Evolutionary conservation across 2,888 invertebrate genomes (phyloP).

Genomic region (Alloplasta piceator): DNA sequence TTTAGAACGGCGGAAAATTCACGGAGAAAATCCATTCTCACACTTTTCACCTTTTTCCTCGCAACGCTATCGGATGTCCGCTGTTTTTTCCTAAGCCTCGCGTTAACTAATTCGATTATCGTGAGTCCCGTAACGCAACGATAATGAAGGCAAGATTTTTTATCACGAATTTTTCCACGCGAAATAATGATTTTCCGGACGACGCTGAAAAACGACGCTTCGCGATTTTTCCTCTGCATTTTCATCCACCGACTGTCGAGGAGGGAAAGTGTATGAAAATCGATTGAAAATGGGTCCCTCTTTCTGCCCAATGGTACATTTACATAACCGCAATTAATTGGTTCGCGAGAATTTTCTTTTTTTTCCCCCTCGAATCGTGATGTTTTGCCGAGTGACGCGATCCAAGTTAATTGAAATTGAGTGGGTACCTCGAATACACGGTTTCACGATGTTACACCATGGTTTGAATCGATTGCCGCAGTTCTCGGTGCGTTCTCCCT

Average conservation of each 20-base stretch:
- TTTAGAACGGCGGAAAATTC: slow-evolving; percentile 5
- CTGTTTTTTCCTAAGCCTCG: neutral
- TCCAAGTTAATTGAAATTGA: slow-evolving; percentile 1
- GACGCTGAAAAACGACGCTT: no score
- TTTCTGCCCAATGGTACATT: neutral
- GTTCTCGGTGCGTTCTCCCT: slow-evolving; percentile 15
- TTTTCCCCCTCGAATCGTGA: neutral
- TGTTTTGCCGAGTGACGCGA: neutral
- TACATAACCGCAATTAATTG: neutral
- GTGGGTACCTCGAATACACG: slow-evolving; percentile 2
- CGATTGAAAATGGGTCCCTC: no score
- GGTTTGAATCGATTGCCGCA: neutral
- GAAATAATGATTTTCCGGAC: no score
- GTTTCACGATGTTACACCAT: neutral
- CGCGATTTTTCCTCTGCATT: no score
- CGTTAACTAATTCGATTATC: slow-evolving; percentile 47
- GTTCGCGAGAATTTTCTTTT: neutral
- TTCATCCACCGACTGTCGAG: no score
- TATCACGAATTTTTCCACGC: no score
- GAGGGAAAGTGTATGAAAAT: no score
- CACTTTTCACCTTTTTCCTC: slow-evolving; percentile 13
- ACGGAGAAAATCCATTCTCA: slow-evolving; percentile 39
- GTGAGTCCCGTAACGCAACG: neutral
- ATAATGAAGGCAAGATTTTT: no score
- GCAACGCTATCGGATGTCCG: no score